Conservation (phyloP, 2,888 invertebrate genomes). For the Poecilus cupreus region DNA sequence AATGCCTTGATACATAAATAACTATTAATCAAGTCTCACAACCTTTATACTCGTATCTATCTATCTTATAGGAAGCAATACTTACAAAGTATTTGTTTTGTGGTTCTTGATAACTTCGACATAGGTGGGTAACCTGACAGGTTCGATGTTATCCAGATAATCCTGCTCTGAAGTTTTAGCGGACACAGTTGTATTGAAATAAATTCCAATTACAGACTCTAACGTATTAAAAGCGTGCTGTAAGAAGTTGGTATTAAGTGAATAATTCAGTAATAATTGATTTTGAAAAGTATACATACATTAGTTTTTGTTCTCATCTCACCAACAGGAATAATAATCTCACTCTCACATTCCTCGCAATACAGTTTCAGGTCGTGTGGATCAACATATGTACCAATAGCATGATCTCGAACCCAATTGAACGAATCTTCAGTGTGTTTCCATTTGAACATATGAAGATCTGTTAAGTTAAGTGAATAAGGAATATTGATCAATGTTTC, state of each 20-base stretch:
- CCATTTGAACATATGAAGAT: slow-evolving; percentile 17
- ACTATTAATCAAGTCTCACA: too few species aligned
- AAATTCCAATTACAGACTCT: neutral
- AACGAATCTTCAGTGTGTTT: slow-evolving; percentile 3
- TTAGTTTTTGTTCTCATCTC: neutral
- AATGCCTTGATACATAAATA: too few species aligned
- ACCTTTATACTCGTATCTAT: too few species aligned
- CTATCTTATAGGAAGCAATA: too few species aligned
- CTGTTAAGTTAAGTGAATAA: slow-evolving; percentile 9
- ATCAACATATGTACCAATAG: slow-evolving; percentile 1
- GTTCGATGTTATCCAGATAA: neutral
- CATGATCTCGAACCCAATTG: neutral
- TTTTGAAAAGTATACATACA: neutral
- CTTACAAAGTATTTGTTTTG: too few species aligned
- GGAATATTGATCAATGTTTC: slow-evolving; percentile 10
- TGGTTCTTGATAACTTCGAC: too few species aligned
- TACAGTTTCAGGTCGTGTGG: neutral
- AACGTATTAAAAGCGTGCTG: neutral
- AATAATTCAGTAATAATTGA: too few species aligned
- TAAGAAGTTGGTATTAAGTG: neutral
- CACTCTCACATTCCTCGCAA: neutral
- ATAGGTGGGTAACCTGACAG: too few species aligned
- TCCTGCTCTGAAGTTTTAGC: neutral
- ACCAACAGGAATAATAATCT: neutral
- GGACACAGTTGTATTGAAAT: neutral